phyloP scores from a whole-genome alignment of 2,797 vertebrate species.

The Alexandromys oeconomus region DNA sequence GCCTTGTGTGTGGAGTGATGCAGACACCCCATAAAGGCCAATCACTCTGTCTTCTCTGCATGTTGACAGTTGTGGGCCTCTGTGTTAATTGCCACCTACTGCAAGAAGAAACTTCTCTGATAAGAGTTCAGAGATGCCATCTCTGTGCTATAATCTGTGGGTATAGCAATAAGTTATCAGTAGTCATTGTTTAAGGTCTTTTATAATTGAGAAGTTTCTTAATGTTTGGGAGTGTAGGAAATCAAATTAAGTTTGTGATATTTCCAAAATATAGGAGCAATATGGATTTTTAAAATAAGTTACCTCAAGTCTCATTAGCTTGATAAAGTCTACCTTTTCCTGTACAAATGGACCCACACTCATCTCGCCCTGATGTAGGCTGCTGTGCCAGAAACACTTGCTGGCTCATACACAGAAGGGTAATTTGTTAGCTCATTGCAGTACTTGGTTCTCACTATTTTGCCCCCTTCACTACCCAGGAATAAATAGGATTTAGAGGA shows the following conservation, averaged over 20 bases:
- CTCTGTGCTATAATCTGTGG: not conserved
- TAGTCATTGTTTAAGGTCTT: not conserved
- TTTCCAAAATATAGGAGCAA: not conserved
- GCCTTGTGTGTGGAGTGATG: not conserved
- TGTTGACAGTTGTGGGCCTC: not conserved
- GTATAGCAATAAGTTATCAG: not conserved
- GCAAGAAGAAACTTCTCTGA: not conserved
- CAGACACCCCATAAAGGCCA: too few relatives aligned
- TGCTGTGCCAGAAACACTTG: not conserved
- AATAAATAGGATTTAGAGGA: not conserved
- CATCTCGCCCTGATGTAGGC: not conserved
- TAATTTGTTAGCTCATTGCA: not conserved
- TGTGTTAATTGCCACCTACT: too few relatives aligned
- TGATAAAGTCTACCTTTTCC: not conserved
- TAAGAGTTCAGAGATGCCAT: not conserved
- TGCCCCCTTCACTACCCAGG: not conserved
- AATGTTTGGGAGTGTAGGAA: not conserved
- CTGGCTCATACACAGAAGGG: not conserved
- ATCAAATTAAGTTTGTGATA: not conserved
- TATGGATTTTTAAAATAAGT: not conserved
- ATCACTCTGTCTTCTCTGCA: not conserved
- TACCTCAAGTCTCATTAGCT: not conserved
- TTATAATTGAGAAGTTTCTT: not conserved
- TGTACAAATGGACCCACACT: not conserved
- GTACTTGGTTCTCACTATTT: not conserved